Conservation (phyloP, 1,140 invertebrate species). For the Saccostrea cuccullata region DNA sequence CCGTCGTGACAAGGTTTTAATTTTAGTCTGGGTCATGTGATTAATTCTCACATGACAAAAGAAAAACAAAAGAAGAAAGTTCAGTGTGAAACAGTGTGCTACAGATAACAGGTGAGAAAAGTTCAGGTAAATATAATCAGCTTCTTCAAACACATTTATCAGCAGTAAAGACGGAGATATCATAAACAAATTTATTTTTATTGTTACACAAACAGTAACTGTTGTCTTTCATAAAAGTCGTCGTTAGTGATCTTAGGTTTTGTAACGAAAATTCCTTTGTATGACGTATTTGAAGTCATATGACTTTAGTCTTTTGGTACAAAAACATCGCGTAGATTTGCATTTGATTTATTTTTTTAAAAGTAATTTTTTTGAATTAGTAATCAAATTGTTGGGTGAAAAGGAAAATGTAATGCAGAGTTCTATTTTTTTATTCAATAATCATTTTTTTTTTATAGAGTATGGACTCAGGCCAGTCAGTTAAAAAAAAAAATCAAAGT, state of each 20-base stretch:
- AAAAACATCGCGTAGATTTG: neutral
- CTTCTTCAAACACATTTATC: neutral
- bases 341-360: neutral
- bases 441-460: too few species aligned
- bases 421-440: too few species aligned
- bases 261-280: neutral
- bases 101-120: constrained; percentile 32
- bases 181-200: neutral
- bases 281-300: neutral
- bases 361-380: neutral
- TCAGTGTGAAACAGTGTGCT: neutral
- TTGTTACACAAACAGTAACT: neutral
- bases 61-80: neutral
- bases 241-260: neutral
- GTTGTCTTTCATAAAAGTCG: neutral
- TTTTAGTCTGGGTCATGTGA: constrained; percentile 32
- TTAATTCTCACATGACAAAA: constrained; percentile 42
- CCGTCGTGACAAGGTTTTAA: neutral
- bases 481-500: too few species aligned
- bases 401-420: too few species aligned
- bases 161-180: neutral
- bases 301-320: neutral
- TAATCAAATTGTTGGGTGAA: too few species aligned
- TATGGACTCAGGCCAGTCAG: too few species aligned
- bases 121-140: neutral